Percentiles rank a stretch among this genome's conserved stretches.
Conservation (phyloP, 2,888 invertebrate species). For the Steinernema hermaphroditum region DNA sequence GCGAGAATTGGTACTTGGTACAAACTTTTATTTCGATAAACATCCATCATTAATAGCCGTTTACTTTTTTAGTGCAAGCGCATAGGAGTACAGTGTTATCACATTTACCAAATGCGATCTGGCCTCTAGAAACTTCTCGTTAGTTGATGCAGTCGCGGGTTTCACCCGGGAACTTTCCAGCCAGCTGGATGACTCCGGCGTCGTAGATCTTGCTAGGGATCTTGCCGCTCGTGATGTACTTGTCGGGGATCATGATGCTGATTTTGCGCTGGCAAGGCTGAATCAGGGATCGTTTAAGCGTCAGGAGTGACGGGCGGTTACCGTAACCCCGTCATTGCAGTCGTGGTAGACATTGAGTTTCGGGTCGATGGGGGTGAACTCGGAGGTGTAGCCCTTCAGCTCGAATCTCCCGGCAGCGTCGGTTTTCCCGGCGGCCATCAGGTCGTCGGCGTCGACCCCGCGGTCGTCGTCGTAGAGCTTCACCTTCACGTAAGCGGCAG, state of each 20-base stretch:
- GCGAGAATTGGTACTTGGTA: neutral
- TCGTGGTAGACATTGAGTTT: slow-evolving; percentile 52
- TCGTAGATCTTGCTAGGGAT: slow-evolving; percentile 51
- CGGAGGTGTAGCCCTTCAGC: slow-evolving; percentile 28
- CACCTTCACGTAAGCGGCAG: slow-evolving; percentile 30
- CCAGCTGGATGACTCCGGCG: slow-evolving; percentile 55
- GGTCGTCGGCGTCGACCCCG: slow-evolving; percentile 33
- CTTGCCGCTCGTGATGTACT: slow-evolving; percentile 53
- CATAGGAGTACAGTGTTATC: neutral
- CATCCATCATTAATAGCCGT: neutral
- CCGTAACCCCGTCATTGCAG: slow-evolving; percentile 49
- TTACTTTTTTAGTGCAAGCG: neutral
- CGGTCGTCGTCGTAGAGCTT: slow-evolving; percentile 35
- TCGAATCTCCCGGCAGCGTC: slow-evolving; percentile 31
- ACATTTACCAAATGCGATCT: neutral
- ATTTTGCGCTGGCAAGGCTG: slow-evolving; percentile 61
- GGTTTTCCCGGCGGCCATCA: slow-evolving; percentile 34
- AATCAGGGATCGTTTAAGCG: neutral
- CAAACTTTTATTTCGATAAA: neutral
- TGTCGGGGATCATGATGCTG: slow-evolving; percentile 57
- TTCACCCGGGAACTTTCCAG: slow-evolving; percentile 56
- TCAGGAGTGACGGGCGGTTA: neutral
- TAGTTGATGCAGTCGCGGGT: slow-evolving; percentile 55
- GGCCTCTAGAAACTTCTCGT: neutral
- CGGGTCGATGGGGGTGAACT: slow-evolving; percentile 48